Percentiles rank a stretch among this genome's conserved stretches.
phyloP scores from a whole-genome alignment of 2,888 invertebrate species.

The Stenurella melanura region DNA sequence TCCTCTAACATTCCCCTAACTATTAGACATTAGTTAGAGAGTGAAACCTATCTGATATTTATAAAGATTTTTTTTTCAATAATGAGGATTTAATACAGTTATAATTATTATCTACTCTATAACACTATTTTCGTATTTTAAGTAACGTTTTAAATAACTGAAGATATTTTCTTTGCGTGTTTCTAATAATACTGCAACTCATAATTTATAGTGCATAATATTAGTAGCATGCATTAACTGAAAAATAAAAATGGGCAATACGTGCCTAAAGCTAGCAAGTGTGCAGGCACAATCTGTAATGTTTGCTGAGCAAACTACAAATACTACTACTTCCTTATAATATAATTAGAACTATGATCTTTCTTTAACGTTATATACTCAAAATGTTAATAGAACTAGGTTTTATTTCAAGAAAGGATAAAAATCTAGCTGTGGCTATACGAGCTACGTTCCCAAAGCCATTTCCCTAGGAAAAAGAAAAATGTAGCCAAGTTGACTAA shows the following conservation, averaged over 20 bases:
- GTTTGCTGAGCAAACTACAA: background rate
- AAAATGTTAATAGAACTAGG: too few species aligned
- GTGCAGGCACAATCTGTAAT: background rate
- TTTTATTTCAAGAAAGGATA: too few species aligned
- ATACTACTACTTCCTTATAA: background rate
- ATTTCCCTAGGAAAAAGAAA: too few species aligned
- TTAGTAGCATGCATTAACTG: background rate
- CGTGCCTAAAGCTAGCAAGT: background rate
- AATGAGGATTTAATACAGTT: too few species aligned
- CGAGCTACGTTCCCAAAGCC: too few species aligned
- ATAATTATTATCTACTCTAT: background rate
- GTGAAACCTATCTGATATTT: too few species aligned
- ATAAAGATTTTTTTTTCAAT: too few species aligned
- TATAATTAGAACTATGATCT: background rate
- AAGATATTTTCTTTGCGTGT: background rate
- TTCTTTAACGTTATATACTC: too few species aligned
- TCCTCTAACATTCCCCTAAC: too few species aligned
- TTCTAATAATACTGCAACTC: background rate
- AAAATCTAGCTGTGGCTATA: too few species aligned
- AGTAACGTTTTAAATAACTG: background rate
- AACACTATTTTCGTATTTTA: background rate
- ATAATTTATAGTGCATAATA: slow-evolving; percentile 1
- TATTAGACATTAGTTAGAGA: too few species aligned
- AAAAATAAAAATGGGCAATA: background rate
- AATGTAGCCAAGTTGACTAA: too few species aligned